A percentile compares a stretch with the other conserved stretches of the same genome.
Conservation (phyloP, 2,888 invertebrate species). For the Ectemnius continuus region DNA sequence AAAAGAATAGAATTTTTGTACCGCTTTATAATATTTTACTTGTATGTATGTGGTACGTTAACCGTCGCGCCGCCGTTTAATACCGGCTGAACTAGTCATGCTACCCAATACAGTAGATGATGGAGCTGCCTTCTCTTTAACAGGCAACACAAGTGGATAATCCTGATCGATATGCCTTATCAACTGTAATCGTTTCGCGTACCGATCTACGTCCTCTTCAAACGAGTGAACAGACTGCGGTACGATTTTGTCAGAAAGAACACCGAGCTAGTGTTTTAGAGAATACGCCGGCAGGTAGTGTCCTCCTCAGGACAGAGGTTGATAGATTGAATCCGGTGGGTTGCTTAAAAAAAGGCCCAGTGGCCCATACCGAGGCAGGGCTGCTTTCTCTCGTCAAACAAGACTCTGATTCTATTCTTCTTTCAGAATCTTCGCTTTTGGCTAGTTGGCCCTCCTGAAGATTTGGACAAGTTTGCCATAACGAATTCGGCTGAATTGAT, state of each 20-base stretch:
- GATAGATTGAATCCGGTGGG: constrained; percentile 76
- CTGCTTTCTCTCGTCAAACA: neutral
- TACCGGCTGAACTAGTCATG: no score
- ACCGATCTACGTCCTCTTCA: constrained; percentile 80
- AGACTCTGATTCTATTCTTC: no score
- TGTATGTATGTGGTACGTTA: no score
- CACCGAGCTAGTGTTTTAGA: constrained; percentile 87
- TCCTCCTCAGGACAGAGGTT: constrained; percentile 83
- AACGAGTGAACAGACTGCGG: constrained; percentile 74
- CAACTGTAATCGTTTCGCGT: constrained; percentile 86
- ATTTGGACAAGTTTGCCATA: constrained; percentile 87
- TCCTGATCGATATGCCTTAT: constrained; percentile 91
- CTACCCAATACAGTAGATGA: neutral
- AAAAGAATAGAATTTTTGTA: no score
- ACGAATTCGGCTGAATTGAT: constrained; percentile 89
- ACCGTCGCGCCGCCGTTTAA: no score
- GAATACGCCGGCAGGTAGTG: constrained; percentile 86
- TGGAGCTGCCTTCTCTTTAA: neutral
- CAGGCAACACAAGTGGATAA: constrained; percentile 91
- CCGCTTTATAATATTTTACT: no score
- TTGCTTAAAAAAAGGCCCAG: neutral
- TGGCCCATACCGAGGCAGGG: neutral
- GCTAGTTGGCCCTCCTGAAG: constrained; percentile 85
- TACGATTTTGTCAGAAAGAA: constrained; percentile 85
- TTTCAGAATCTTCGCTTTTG: constrained; percentile 85